These are phyloP conservation scores for Orthosia incerta DNA, from an alignment of 2,888 invertebrate genomes.

Conservation along the genomic window DNA sequence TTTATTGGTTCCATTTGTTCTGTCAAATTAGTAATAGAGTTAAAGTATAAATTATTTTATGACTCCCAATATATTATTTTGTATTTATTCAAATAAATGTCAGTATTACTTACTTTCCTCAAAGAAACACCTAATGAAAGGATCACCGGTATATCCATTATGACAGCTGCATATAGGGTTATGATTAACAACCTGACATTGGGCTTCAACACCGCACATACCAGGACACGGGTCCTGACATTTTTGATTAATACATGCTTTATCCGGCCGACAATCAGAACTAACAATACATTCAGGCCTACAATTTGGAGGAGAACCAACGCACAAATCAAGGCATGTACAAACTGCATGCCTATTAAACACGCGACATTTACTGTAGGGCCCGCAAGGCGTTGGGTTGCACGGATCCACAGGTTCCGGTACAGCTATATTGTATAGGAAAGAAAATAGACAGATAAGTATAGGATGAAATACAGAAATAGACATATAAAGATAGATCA, in stretches of 20 bases:
- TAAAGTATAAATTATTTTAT: slow-evolving; percentile 12
- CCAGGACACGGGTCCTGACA: slow-evolving; percentile 95
- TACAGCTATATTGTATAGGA: slow-evolving; percentile 81
- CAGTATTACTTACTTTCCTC: slow-evolving; percentile 91
- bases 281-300: slow-evolving; percentile 95
- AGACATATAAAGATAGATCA: slow-evolving; percentile 78
- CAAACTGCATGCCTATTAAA: slow-evolving; percentile 94
- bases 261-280: slow-evolving; percentile 94
- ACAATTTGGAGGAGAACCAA: slow-evolving; percentile 94
- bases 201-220: slow-evolving; percentile 94
- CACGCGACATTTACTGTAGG: slow-evolving; percentile 94
- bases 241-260: slow-evolving; percentile 95
- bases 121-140: slow-evolving; percentile 93
- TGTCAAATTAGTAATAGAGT: slow-evolving; percentile 72
- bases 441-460: slow-evolving; percentile 75
- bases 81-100: slow-evolving; percentile 13
- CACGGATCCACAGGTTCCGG: slow-evolving; percentile 92
- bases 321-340: slow-evolving; percentile 93
- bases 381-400: slow-evolving; percentile 94
- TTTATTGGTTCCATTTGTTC: slow-evolving; percentile 87
- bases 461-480: slow-evolving; percentile 67
- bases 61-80: not conserved
- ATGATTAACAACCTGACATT: slow-evolving; percentile 95
- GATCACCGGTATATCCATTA: slow-evolving; percentile 93
- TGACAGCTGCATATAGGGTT: slow-evolving; percentile 95